Evolutionary conservation across 2,888 invertebrate genomes (phyloP).

Genomic region (Platerodrilus igneus): DNA sequence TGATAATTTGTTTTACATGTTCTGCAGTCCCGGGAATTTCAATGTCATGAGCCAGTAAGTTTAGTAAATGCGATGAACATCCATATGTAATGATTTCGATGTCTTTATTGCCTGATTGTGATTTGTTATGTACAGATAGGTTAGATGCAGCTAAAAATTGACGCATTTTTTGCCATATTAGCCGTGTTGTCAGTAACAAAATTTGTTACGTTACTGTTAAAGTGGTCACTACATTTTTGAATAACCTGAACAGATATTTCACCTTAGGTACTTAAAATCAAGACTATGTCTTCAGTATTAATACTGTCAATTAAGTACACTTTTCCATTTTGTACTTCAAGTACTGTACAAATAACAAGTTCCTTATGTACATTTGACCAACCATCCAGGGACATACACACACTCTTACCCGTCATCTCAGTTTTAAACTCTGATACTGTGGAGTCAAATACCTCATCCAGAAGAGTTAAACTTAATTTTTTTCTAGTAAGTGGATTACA

Average conservation of each 20-base stretch:
- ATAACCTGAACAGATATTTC: constrained; percentile 11
- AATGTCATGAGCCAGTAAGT: constrained; percentile 18
- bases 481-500: no score
- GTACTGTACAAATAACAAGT: constrained; percentile 16
- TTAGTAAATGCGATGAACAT: constrained; percentile 18
- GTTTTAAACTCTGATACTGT: no score
- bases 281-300: constrained; percentile 20
- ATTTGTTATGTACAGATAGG: no score
- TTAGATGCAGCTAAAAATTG: no score
- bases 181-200: constrained; percentile 19
- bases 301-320: constrained; percentile 15
- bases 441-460: no score
- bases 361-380: constrained; percentile 27
- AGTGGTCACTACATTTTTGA: constrained; percentile 7
- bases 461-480: no score
- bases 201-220: constrained; percentile 13
- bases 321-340: constrained; percentile 11
- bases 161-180: constrained; percentile 14
- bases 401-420: no score
- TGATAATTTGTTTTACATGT: constrained; percentile 15
- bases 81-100: no score
- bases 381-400: constrained; percentile 21
- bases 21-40: constrained; percentile 15
- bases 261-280: constrained; percentile 17
- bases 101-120: not conserved